Evolutionary conservation across 2,797 vertebrate genomes (phyloP).

Genomic region (Botia kubotai): DNA sequence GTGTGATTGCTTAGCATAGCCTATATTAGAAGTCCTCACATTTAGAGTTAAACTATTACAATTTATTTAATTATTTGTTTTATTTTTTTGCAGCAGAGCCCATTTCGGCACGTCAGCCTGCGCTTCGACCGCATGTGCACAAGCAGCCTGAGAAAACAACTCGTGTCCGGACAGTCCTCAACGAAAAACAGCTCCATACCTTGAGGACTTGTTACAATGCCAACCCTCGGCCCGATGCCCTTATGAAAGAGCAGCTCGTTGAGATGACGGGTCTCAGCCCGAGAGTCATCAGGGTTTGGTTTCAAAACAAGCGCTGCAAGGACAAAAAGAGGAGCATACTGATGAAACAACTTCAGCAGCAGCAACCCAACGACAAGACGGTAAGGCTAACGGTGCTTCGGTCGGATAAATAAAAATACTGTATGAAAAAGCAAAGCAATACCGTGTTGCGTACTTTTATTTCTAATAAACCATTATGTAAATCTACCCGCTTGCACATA

Average conservation of each 20-base stretch:
- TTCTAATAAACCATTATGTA: not conserved
- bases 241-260: constrained; percentile 99
- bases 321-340: constrained; percentile 95
- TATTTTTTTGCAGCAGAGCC: constrained; percentile 72
- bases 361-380: constrained; percentile 91
- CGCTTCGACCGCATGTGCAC: constrained; percentile 88
- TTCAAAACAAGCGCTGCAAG: constrained; percentile 99
- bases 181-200: constrained; percentile 98
- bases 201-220: constrained; percentile 97
- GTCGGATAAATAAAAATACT: not conserved
- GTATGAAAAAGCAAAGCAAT: not conserved
- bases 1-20: not conserved
- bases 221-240: constrained; percentile 95
- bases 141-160: constrained; percentile 95
- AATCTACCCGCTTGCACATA: not conserved
- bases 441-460: not conserved
- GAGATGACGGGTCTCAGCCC: constrained; percentile 98
- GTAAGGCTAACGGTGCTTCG: constrained; percentile 71
- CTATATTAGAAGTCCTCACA: not conserved
- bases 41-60: no score
- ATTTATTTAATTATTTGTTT: not conserved
- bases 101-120: constrained; percentile 84
- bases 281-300: constrained; percentile 96
- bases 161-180: constrained; percentile 92
- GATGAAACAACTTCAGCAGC: constrained; percentile 96